Base-by-base conservation (phyloP, 2,888 invertebrate species). In the Julus scanicus region DNA sequence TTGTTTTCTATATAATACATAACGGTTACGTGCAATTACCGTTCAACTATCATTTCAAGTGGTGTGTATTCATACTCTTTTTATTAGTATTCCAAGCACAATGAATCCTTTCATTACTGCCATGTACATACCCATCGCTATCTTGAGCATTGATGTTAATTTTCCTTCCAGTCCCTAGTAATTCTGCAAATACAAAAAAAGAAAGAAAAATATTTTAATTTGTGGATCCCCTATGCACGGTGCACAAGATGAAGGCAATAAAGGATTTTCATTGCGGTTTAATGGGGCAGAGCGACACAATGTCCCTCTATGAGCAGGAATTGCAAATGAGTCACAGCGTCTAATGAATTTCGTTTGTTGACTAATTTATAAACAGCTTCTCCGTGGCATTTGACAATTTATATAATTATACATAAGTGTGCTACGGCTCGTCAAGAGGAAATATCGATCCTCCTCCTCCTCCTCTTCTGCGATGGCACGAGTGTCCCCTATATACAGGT, bases 81-180 rank as follows among this genome's bases (percentile, higher is more conserved):
- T 44, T 44, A 8, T 44, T 44, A 44, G 44, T 8, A 17, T 53
- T 53, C 53, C 53, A 1, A 17, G 53, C 17, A 53, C 53, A 15
- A 15, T 3, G 15, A 44, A 44, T 44, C 44, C 44, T 44, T 44
- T 44, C 53, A 53, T 53, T 53, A 53, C 44, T 13, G 53, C 0
- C 4, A 53, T 17, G 53, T 53, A 88, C 88, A 39, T 86, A 86
- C 88, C 88, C 88, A 44, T 88, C 88, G 20, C 85, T 40, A 29
- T 88, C 88, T 71, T 88, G 88, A 49, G 86, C 88, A 40, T 88
- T 88, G 40, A 88, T 86, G 63, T 88, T 88, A n/a, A 88, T 86
- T 86, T 86, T 49, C 39, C 86, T 53, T 86, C 88, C 88, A 63
- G 86, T 86, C 3, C 88, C 88, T 20, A 88, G 63, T 44, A 88